phyloP scores from a whole-genome alignment of 2,888 invertebrate species.

The Neoascia interrupta region DNA sequence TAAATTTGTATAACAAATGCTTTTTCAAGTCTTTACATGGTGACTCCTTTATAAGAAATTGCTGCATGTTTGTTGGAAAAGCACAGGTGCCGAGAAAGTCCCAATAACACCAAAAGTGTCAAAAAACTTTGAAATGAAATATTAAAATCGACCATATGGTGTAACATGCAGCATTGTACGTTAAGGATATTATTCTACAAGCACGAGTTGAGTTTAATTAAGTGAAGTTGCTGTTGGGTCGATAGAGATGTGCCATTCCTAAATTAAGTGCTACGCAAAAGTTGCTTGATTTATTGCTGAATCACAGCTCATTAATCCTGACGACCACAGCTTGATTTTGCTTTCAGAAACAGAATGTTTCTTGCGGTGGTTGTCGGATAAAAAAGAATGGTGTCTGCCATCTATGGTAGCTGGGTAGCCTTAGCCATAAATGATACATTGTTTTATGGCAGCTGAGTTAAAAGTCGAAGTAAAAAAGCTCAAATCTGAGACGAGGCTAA shows the following conservation, averaged over 20 bases:
- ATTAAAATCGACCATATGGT: slow-evolving; percentile 55
- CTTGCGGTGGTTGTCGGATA: too few species aligned
- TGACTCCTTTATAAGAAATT: too few species aligned
- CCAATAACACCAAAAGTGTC: slow-evolving; percentile 24
- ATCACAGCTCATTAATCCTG: slow-evolving; percentile 22
- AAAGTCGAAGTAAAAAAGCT: too few species aligned
- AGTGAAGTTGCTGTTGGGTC: slow-evolving; percentile 29
- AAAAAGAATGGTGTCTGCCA: too few species aligned
- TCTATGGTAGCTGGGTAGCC: too few species aligned
- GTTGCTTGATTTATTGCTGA: slow-evolving; percentile 59
- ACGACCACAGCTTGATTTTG: slow-evolving; percentile 19
- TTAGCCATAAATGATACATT: too few species aligned
- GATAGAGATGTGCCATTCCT: slow-evolving; percentile 45
- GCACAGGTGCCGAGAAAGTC: slow-evolving; percentile 22
- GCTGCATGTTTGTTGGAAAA: too few species aligned
- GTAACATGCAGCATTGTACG: slow-evolving; percentile 31
- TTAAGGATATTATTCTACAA: slow-evolving; percentile 29
- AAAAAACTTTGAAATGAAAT: slow-evolving; percentile 54
- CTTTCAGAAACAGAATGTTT: too few species aligned
- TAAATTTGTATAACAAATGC: slow-evolving; percentile 19
- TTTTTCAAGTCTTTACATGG: too few species aligned
- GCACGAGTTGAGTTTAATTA: slow-evolving; percentile 56
- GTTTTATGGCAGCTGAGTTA: too few species aligned
- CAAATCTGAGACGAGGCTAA: too few species aligned
- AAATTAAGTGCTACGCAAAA: slow-evolving; percentile 49